Evolutionary conservation across 2,888 invertebrate species (phyloP).

Genomic region (Neria commutata): DNA sequence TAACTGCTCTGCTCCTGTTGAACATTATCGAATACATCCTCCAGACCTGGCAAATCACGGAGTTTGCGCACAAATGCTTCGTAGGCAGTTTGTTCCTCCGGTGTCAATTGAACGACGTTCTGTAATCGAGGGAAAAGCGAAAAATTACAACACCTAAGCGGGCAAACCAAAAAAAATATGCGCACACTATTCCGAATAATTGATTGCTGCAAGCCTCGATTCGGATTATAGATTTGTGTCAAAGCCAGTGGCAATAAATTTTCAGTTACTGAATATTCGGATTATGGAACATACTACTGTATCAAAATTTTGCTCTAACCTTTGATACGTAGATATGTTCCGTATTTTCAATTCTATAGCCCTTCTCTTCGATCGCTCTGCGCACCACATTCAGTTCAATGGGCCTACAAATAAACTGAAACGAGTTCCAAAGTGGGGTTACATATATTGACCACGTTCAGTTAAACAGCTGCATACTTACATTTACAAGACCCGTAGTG

Average conservation of each 20-base stretch:
- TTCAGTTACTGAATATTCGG: background rate
- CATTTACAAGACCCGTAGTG: slow-evolving; percentile 51
- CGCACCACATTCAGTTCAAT: slow-evolving; percentile 62
- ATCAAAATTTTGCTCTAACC: slow-evolving; percentile 29
- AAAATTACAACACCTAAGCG: too few species aligned
- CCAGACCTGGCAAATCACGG: slow-evolving; percentile 66
- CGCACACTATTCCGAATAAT: too few species aligned
- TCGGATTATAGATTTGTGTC: too few species aligned
- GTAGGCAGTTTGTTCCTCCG: slow-evolving; percentile 63
- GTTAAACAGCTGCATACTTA: slow-evolving; percentile 28
- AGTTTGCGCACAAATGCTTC: slow-evolving; percentile 65
- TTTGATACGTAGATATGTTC: slow-evolving; percentile 54
- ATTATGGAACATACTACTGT: background rate
- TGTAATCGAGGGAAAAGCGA: too few species aligned
- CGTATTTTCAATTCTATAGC: slow-evolving; percentile 47
- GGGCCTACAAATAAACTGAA: slow-evolving; percentile 68
- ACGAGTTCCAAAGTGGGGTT: slow-evolving; percentile 24
- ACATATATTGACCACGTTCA: background rate
- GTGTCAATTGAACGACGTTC: slow-evolving; percentile 61
- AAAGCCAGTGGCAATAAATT: background rate
- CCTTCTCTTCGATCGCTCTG: slow-evolving; percentile 59
- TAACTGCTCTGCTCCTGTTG: too few species aligned
- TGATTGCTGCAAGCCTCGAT: too few species aligned
- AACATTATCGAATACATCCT: slow-evolving; percentile 67
- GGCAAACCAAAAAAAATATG: background rate